Conservation (phyloP, 2,113 vertebrate genomes). For the Dolichallabes microphthalmus region DNA sequence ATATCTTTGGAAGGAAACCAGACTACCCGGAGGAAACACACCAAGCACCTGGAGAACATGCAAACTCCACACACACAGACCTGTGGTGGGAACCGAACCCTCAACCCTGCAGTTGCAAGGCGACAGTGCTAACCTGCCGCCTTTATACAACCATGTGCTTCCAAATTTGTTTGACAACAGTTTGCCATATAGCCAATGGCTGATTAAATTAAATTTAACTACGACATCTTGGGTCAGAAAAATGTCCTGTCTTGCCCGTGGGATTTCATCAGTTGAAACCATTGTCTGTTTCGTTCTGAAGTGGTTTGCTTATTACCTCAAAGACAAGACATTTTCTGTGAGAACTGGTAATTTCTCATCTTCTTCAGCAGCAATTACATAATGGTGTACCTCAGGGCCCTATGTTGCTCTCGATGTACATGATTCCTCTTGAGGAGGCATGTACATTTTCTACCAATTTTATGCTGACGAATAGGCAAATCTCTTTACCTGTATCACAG, state of each 20-base stretch:
- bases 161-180: not conserved
- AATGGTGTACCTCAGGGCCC: not conserved
- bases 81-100: too few relatives aligned
- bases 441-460: not conserved
- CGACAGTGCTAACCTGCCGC: too few relatives aligned
- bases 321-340: not conserved
- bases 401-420: too few relatives aligned
- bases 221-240: not conserved
- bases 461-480: not conserved
- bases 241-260: not conserved
- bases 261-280: not conserved
- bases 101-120: too few relatives aligned
- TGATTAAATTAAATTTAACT: not conserved
- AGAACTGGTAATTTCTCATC: not conserved
- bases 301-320: not conserved
- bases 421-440: not conserved
- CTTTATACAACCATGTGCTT: not conserved
- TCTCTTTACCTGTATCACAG: not conserved
- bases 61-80: too few relatives aligned
- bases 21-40: too few relatives aligned
- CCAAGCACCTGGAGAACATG: too few relatives aligned
- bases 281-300: not conserved
- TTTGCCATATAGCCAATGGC: not conserved
- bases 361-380: not conserved
- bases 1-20: too few relatives aligned